Base-by-base conservation (phyloP, 1,140 invertebrate genomes). In the Acromyrmex heyeri region DNA sequence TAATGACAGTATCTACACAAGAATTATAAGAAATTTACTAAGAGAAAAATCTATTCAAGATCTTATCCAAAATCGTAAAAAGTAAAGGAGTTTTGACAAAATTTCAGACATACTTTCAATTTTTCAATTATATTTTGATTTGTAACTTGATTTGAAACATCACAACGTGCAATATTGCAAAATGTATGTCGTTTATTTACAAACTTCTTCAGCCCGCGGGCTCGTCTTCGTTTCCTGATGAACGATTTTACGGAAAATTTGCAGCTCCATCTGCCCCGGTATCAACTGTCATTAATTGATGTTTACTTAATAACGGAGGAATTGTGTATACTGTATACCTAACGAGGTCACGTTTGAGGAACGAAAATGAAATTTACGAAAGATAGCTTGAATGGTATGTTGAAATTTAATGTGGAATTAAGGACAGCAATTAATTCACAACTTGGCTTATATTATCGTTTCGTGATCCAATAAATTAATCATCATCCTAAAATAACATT, bases 251-350 rank as follows among this genome's bases (percentile, higher is more conserved):
- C 72, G 50, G 86, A 82, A 50, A 90, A 86, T 89, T 78, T 50
- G n/a, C 75, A 7, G 44, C 50, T 72, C 53, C 59, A 38, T 4
- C 62, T 53, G 6, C 59, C 48, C 53, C 18, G 24, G 53, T 69
- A 73, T 82, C 72, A 61, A 61, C 67, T 65, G 21, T 53, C 87
- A 78, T 89, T 89, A 83, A 72, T 79, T 75, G 30, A 48, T 21
- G n/a, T 38, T 70, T 79, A 85, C 27, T 21, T 64, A 53, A n/a
- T 75, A 73, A 50, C 69, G 24, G 10, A 21, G 53, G 2, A 50
- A 81, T 73, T 61, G 69, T 50, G 69, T 73, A 73, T 62, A 75
- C 55, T 8, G 79, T 73, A 73, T 62, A 75, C 38, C 1, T 50
- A 48, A 83, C 38, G 14, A 61, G 69, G 21, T 12, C 69, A 50